Evolutionary conservation across 2,888 invertebrate species (phyloP), one percentile per base, ranked within the genome.

Genomic region (Leptinotarsa juncta): DNA sequence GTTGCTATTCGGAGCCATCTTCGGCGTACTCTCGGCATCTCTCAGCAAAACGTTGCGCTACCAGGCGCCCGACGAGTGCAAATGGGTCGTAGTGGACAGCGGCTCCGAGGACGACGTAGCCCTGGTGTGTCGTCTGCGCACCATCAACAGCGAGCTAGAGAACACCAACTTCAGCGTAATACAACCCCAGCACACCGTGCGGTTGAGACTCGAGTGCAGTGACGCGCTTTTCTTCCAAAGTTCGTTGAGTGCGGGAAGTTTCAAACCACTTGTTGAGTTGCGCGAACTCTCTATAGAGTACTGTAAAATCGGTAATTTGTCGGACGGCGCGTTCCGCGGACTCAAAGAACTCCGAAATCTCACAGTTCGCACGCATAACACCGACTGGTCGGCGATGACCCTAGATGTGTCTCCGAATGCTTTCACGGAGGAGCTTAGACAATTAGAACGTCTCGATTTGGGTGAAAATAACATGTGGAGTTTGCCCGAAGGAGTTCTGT

Each of bases 81-180:
- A 93, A 84, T 94, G 94, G 94, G 92, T 93, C 81, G 91, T 93
- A 79, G 92, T 93, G 84, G 90, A 91, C 83, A 91, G 91, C 82
- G 92, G 91, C 83, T 77, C 80, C 73, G 91, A 91, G 81, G 90
- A 90, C 84, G 91, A 91, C 83, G 94, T 94, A 68, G 93, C 94
- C 32, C 90, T 94, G 78, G 93, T 93, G 82, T 94, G 94, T 85
- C 90, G 93, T 79, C 88, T 94, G 79, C 90, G 93, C 82, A 94
- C 94, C 84, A 94, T 94, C 88, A 94, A 94, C 89, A 94, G 94
- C 88, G 94, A 94, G 89, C 88, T 94, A 85, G 94, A 94, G 88
- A 94, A 94, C 87, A 94, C 94, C 75, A 94, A 94, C 86, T 94
- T 94, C 88, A 94, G 94, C 89, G 94, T 94, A 78, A 95, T 95